Percentiles rank a stretch among this genome's conserved stretches.
phyloP scores from a whole-genome alignment of 2,113 vertebrate species.

The Gobius niger region DNA sequence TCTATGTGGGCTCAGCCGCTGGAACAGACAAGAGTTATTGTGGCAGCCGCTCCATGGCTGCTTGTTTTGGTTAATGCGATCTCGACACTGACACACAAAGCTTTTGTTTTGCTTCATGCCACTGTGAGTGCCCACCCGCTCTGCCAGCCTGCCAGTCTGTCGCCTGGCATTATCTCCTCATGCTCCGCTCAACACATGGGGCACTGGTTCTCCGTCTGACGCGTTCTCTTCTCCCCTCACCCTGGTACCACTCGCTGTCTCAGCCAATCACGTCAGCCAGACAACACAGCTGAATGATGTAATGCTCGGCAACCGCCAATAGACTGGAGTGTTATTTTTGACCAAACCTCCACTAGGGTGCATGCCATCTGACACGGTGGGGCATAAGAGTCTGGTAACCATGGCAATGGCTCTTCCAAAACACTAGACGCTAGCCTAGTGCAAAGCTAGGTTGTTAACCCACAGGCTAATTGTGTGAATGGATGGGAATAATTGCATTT shows the following conservation, averaged over 20 bases:
- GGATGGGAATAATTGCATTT: slow-evolving; percentile 74
- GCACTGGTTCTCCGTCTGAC: slow-evolving; percentile 20
- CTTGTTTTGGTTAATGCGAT: slow-evolving; percentile 69
- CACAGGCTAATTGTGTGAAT: slow-evolving; percentile 68
- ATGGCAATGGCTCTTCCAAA: slow-evolving; percentile 58
- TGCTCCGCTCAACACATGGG: slow-evolving; percentile 50
- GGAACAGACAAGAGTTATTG: slow-evolving; percentile 54
- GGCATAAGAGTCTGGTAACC: slow-evolving; percentile 51
- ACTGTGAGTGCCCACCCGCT: slow-evolving; percentile 63
- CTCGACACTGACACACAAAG: slow-evolving; percentile 59
- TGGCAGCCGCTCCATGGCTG: slow-evolving; percentile 48
- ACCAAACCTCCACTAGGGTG: slow-evolving; percentile 30
- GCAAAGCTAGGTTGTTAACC: slow-evolving; percentile 60
- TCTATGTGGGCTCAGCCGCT: slow-evolving; percentile 28
- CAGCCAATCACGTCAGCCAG: slow-evolving; percentile 46
- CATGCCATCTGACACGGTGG: slow-evolving; percentile 35
- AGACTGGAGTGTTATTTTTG: slow-evolving; percentile 37
- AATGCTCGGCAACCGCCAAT: slow-evolving; percentile 43
- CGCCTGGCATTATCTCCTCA: slow-evolving; percentile 66
- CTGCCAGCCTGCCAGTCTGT: slow-evolving; percentile 68
- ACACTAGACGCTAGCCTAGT: slow-evolving; percentile 35
- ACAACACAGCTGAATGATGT: slow-evolving; percentile 44
- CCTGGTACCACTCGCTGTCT: slow-evolving; percentile 44
- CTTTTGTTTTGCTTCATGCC: slow-evolving; percentile 68
- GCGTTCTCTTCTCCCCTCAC: slow-evolving; percentile 24